These are phyloP conservation scores for Paracentrotus lividus DNA, from an alignment of 53 echinoderm and acorn worm species.

Conservation along the genomic window DNA sequence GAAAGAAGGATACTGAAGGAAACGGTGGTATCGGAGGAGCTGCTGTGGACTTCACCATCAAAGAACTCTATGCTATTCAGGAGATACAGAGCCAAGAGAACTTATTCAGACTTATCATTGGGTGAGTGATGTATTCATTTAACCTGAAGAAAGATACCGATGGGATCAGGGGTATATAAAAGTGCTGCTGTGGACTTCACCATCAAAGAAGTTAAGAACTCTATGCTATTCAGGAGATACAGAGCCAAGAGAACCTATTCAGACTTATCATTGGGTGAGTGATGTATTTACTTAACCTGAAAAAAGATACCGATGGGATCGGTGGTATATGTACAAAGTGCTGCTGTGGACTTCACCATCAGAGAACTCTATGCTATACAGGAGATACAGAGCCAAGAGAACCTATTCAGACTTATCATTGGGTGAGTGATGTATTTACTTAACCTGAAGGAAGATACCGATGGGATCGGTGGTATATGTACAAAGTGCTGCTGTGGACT, in stretches of 20 bases:
- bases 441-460: constrained; percentile 84
- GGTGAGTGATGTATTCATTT: constrained; percentile 73
- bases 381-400: constrained; percentile 92
- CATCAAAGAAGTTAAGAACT: constrained; percentile 98
- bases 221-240: constrained; percentile 99
- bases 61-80: constrained; percentile 98
- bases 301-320: constrained; percentile 78
- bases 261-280: constrained; percentile 93
- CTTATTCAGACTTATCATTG: constrained; percentile 90
- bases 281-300: constrained; percentile 72
- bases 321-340: too few relatives aligned
- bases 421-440: constrained; percentile 76
- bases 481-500: constrained; percentile 92
- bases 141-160: constrained; percentile 84
- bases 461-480: constrained; percentile 70
- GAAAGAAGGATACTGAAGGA: constrained; percentile 82
- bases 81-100: constrained; percentile 94
- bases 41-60: constrained; percentile 97
- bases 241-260: constrained; percentile 89
- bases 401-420: constrained; percentile 90
- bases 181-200: constrained; percentile 94
- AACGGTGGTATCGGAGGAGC: constrained; percentile 69
- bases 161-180: constrained; percentile 67
- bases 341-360: constrained; percentile 95
- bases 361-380: constrained; percentile 99